Evolutionary conservation across 1,140 invertebrate genomes (phyloP), one percentile per base, ranked within the genome.

Genomic region (Drosophila auraria): DNA sequence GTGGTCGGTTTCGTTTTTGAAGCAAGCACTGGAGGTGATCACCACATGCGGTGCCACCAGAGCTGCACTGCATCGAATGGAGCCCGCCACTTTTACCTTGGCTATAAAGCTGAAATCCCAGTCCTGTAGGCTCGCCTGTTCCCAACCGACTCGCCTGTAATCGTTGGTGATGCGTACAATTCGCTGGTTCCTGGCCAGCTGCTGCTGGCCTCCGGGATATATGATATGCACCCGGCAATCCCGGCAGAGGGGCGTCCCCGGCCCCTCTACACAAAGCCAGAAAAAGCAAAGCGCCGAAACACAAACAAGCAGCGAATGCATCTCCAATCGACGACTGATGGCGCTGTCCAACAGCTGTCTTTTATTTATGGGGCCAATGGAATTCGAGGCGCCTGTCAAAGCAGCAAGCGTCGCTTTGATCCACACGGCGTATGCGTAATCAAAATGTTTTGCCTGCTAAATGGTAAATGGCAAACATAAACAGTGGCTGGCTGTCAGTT

Each of bases 381-480:
- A 69, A 66, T 54, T 78, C 65, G 83, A 79, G 81, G 65, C 59
- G 83, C 75, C 78, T 86, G 83, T 87, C 83, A 87, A 87, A 87
- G 83, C 76, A 69, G 59, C 33, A 56, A 64, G 62, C 78, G 12
- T 45, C 42, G 71, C 65, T 61, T 65, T 56, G 69, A 44, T 50
- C 61, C 75, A 80, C 83, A 77, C 58, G 83, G 71, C 83, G 83
- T 83, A 83, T 87, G 83, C 83, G 80, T 83, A 87, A 83, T 87
- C 83, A 87, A 87, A 87, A 87, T 87, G 83, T 83, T 86, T 79
- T 86, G 83, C 80, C 63, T 76, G 58, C 15, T 73, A 83, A 86
- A 86, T 80, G 81, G 63, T 73, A 80, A 86, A 86, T 76, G 81
- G 63, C 77, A 86, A 87, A 83, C 83, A 86, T 82, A 72, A 86